These are phyloP conservation scores for Papilio helenus DNA, from an alignment of 1,140 invertebrate species.

Conservation along the genomic window DNA sequence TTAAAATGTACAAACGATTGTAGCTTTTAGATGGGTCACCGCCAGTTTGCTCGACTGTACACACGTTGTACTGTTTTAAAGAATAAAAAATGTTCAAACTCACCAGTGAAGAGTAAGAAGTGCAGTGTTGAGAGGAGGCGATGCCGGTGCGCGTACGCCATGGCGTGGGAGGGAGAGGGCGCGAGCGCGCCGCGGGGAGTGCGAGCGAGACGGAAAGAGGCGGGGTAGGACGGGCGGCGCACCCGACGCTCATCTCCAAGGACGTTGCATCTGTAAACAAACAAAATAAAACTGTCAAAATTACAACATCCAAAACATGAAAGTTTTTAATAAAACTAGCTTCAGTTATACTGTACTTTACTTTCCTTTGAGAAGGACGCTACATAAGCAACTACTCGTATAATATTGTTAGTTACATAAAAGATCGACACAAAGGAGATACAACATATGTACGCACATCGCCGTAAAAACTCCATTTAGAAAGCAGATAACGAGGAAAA, in stretches of 20 bases:
- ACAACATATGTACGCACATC: not conserved
- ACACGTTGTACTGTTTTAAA: too few relatives aligned
- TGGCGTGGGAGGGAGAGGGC: constrained; percentile 38
- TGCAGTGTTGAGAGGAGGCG: constrained; percentile 41
- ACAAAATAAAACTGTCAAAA: not conserved
- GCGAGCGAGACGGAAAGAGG: constrained; percentile 48
- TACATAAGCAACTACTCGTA: not conserved
- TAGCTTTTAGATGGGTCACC: too few relatives aligned
- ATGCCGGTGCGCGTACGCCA: constrained; percentile 40
- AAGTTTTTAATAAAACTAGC: not conserved
- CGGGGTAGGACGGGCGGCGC: constrained; percentile 35
- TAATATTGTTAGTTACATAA: not conserved
- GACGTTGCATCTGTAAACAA: constrained; percentile 49
- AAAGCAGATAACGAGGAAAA: constrained; percentile 3
- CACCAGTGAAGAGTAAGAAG: constrained; percentile 49
- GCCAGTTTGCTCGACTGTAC: too few relatives aligned
- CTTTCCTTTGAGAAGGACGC: not conserved
- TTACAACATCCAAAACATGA: not conserved
- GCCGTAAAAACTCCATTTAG: not conserved
- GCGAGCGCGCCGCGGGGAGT: constrained; percentile 42
- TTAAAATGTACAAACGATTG: too few relatives aligned
- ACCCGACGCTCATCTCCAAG: constrained; percentile 49
- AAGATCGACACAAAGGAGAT: not conserved
- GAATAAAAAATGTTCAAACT: constrained; percentile 16
- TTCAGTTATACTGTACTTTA: not conserved